Evolutionary conservation across 2,113 vertebrate species (phyloP).

Genomic region (Gallinago paraguaiae): DNA sequence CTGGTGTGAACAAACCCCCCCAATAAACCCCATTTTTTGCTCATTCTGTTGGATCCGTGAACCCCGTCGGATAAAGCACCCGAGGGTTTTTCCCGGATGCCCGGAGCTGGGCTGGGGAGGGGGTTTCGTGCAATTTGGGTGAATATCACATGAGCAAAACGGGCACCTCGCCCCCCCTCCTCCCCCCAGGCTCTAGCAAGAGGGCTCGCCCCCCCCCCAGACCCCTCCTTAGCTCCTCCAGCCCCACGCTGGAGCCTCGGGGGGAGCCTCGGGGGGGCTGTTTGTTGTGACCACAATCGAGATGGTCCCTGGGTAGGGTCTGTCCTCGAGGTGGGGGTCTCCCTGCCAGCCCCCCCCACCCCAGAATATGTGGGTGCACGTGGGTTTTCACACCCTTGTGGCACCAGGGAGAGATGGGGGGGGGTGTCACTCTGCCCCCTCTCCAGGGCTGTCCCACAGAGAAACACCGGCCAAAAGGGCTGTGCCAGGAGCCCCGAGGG

Average conservation of each 20-base stretch:
- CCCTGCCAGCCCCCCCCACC: not conserved
- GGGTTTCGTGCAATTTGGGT: not conserved
- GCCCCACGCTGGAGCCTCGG: not conserved
- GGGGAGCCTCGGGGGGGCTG: not conserved
- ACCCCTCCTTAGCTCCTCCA: accelerated
- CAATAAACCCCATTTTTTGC: not conserved
- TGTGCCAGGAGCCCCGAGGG: not conserved
- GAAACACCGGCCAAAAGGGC: accelerated
- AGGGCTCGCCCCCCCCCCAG: no score
- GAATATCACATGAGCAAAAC: not conserved
- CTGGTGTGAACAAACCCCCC: not conserved
- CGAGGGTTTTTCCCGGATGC: accelerated
- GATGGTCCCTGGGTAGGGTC: not conserved
- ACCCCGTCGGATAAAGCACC: not conserved
- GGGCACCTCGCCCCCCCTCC: not conserved
- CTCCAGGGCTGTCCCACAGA: not conserved
- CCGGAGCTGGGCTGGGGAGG: not conserved
- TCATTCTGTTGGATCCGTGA: not conserved
- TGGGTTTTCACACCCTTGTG: not conserved
- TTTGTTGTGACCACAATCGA: not conserved
- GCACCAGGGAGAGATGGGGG: accelerated
- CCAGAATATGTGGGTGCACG: accelerated
- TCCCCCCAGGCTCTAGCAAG: not conserved
- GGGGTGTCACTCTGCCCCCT: not conserved
- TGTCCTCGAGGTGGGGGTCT: accelerated